Evolutionary conservation across 2,888 invertebrate species (phyloP), one percentile per base, ranked within the genome.

Genomic region (Leucophenga montana): DNA sequence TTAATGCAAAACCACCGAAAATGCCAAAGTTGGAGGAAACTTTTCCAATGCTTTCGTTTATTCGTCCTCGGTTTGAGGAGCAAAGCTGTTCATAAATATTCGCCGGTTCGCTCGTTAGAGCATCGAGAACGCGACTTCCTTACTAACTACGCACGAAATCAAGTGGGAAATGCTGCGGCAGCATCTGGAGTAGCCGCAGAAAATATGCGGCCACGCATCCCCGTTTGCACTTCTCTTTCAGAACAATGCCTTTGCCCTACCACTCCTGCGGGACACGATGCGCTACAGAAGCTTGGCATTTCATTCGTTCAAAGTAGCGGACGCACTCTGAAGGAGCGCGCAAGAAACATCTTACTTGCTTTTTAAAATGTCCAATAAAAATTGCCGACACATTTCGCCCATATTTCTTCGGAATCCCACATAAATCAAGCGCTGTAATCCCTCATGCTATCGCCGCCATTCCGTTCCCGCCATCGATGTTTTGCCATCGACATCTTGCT

Each of bases 281-380:
- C 27, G 27, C 39, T 39, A 39, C 39, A 5, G 39, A 39, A 39
- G 39, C 39, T 39, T 39, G 39, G 39, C 39, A 11, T 39, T 39
- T 39, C 39, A 11, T 39, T 39, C 39, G 39, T 39, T 39, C 39
- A 39, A 39, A 11, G 11, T 39, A 39, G 11, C 39, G 11, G 39
- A 39, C 39, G 39, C 39, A 39, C 72, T 70, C 70, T 27, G 72
- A 66, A 73, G 70, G 75, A 73, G 77, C 76, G 77, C 76, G 78
- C 79, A 82, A 84, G 83, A 83, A 87, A 87, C 86, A 85, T 88
- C 89, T 88, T 88, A 89, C 85, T 89, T 80, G 85, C 88, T 87
- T 88, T 89, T 88, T 87, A 88, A 89, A 89, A 89, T 89, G 89
- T 88, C 88, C 89, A 89, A 89, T 89, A 89, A 89, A 89, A 89